phyloP scores from a whole-genome alignment of 2,888 invertebrate genomes.

The Cheilosia impressa region DNA sequence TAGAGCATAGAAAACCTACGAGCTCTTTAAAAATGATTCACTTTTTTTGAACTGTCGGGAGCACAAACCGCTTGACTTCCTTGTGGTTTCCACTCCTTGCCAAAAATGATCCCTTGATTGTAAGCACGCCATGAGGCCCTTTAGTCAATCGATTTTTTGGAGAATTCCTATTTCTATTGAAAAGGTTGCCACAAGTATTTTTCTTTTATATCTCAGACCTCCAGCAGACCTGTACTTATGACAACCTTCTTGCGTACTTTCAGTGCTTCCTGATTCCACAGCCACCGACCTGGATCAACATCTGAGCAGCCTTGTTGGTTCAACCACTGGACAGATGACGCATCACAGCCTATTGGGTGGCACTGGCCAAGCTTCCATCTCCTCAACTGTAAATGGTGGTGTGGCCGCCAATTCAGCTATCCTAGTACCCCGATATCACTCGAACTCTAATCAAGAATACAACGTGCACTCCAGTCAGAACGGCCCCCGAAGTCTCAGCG shows the following conservation, averaged over 20 bases:
- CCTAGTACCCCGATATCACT: slow-evolving; percentile 88
- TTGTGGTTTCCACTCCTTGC: too few species aligned
- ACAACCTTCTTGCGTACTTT: slow-evolving; percentile 39
- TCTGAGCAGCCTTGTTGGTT: slow-evolving; percentile 87
- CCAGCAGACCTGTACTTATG: background rate
- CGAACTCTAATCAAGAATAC: slow-evolving; percentile 87
- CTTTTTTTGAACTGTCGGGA: too few species aligned
- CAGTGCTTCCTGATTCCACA: slow-evolving; percentile 92
- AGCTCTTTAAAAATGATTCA: too few species aligned
- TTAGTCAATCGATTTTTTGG: too few species aligned
- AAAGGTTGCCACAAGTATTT: too few species aligned
- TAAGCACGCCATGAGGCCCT: too few species aligned
- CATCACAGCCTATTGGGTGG: slow-evolving; percentile 84
- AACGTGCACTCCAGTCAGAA: slow-evolving; percentile 85
- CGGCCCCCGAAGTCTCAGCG: slow-evolving; percentile 91
- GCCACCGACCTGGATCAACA: slow-evolving; percentile 90
- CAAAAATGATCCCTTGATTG: too few species aligned
- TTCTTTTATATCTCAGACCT: too few species aligned
- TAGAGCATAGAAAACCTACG: too few species aligned
- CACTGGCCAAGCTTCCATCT: slow-evolving; percentile 83
- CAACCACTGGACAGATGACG: slow-evolving; percentile 84
- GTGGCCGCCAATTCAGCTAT: slow-evolving; percentile 82
- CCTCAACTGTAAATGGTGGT: slow-evolving; percentile 81
- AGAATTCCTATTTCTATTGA: too few species aligned
- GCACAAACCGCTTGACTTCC: too few species aligned